Evolutionary conservation across 2,113 vertebrate genomes (phyloP), one percentile per base, ranked within the genome.

Genomic region (Melanocharis versteri): DNA sequence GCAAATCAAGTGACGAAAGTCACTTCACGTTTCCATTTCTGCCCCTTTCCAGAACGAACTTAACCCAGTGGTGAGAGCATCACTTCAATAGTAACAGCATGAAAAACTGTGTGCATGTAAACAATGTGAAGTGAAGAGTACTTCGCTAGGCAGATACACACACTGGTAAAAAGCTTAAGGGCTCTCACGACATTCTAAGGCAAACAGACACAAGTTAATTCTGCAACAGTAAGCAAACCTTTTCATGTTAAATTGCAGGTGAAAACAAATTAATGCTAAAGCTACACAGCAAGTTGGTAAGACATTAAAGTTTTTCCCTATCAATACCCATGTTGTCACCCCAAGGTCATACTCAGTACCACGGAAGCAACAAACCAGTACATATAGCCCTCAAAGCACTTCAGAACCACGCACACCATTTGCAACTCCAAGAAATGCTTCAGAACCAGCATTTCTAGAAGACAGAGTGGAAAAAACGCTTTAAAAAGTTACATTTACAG

Each of bases 381-480:
- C 30, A 33, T 8, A 24, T 4, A 70, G 33, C 13, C 18, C 58
- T 72, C 33, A 58, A 53, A 73, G 42, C n/a, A 51, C 26, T 37
- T 33, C 28, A 35, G 61, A 84, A 69, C 7, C 11, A 69, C 0
- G 2, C 30, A 42, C 40, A 26, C 19, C 80, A 69, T n/a, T n/a
- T 56, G 4, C 6, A 76, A 24, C 13, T 44, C 26, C 28, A 64
- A 56, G 11, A 70, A 89, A 69, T 53, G 13, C 27, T 77, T 81
- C 78, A 62, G 31, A 92, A 73, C 2, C 13, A 82, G 13, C 13
- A 44, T 7, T 94, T 69, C 33, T 53, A 76, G 23, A 57, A 76
- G 30, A 48, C 1, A 0, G 19, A 3, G 2, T n/a, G 18, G 22
- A 68, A 71, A 65, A 83, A 44, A 9, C 0, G 0, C 33, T 51